Percentiles rank a stretch among this genome's conserved stretches.
Evolutionary conservation across 2,113 vertebrate genomes (phyloP).

Genomic region (Gadus chalcogrammus): DNA sequence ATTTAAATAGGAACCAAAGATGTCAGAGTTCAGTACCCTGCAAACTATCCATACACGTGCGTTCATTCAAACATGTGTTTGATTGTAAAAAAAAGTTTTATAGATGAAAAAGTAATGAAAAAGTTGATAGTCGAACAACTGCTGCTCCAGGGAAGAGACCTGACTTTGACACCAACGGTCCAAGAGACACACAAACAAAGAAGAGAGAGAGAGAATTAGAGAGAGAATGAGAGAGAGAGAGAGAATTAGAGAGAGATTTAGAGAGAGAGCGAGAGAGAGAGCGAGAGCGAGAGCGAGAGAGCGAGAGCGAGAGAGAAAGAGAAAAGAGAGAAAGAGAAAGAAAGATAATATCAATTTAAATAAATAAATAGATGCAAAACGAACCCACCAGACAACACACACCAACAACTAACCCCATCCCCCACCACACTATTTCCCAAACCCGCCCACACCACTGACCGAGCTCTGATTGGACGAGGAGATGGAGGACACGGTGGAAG

Average conservation of each 20-base stretch:
- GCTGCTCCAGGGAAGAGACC: too few species aligned
- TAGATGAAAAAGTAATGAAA: too few species aligned
- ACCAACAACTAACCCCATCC: neutral
- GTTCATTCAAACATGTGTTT: too few species aligned
- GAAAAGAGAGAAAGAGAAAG: neutral
- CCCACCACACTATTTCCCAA: neutral
- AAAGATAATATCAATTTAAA: neutral
- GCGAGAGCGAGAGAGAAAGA: neutral
- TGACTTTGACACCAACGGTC: too few species aligned
- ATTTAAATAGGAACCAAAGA: too few species aligned
- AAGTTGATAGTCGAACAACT: too few species aligned
- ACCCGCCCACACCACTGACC: conserved; percentile 49
- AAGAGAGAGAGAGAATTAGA: neutral
- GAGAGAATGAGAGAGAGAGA: neutral
- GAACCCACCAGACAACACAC: too few species aligned
- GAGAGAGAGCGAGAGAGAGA: neutral
- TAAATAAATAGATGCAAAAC: neutral
- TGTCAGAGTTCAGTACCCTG: too few species aligned
- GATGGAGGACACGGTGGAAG: conserved; percentile 43
- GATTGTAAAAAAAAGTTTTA: too few species aligned
- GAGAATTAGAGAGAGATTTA: neutral
- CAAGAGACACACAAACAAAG: too few species aligned
- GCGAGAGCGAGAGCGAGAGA: neutral
- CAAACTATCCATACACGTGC: too few species aligned
- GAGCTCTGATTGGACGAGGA: conserved; percentile 49